phyloP scores from a whole-genome alignment of 2,888 invertebrate genomes.

The Volucella zonaria region DNA sequence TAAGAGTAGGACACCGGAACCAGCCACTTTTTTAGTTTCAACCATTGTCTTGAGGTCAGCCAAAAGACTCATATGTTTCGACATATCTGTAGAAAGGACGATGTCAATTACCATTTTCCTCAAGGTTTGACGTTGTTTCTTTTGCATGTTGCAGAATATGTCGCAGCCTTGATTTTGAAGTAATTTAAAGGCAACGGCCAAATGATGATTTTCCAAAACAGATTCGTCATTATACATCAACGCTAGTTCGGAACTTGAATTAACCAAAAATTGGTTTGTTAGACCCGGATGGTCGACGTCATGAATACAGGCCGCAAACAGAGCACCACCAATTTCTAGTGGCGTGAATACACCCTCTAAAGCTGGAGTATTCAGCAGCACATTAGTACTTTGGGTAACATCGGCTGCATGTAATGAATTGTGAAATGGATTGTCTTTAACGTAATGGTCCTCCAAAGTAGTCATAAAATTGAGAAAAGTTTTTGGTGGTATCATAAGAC shows the following conservation, averaged over 20 bases:
- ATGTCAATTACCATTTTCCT: slow-evolving; percentile 99
- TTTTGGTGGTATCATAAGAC: slow-evolving; percentile 96
- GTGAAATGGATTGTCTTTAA: slow-evolving; percentile 99
- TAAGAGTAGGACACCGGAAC: slow-evolving; percentile 96
- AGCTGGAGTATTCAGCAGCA: slow-evolving; percentile 97
- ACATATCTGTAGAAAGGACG: slow-evolving; percentile 99
- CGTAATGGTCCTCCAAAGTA: slow-evolving; percentile 99
- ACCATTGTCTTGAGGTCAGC: slow-evolving; percentile 99
- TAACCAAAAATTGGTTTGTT: slow-evolving; percentile 99
- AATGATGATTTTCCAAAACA: slow-evolving; percentile 99
- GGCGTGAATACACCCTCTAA: slow-evolving; percentile 99
- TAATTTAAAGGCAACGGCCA: slow-evolving; percentile 99
- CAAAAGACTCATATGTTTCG: slow-evolving; percentile 99
- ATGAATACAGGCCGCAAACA: slow-evolving; percentile 99
- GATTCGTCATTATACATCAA: slow-evolving; percentile 99
- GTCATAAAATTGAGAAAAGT: slow-evolving; percentile 98
- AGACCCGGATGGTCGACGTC: slow-evolving; percentile 99
- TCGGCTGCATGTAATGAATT: slow-evolving; percentile 99
- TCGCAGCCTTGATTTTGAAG: slow-evolving; percentile 98
- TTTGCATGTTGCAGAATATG: slow-evolving; percentile 96
- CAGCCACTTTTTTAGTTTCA: slow-evolving; percentile 97
- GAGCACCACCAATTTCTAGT: slow-evolving; percentile 96
- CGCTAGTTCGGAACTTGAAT: slow-evolving; percentile 98
- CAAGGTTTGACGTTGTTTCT: slow-evolving; percentile 97
- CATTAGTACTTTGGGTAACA: slow-evolving; percentile 98